A percentile compares a stretch with the other conserved stretches of the same genome.
Conservation (phyloP, 2,113 vertebrate genomes). For the Pelmatolapia mariae region DNA sequence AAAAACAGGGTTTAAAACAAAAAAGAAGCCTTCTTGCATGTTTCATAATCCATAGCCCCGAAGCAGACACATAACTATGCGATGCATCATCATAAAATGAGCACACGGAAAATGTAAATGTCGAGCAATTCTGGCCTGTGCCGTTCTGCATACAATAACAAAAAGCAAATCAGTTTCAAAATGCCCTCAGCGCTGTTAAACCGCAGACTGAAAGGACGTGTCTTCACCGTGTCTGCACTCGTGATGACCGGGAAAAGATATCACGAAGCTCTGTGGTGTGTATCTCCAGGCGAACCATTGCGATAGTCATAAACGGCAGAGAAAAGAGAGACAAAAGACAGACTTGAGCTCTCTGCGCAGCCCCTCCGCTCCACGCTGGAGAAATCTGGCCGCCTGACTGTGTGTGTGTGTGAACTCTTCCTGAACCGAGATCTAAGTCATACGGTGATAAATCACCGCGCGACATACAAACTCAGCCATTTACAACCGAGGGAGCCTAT, state of each 20-base stretch:
- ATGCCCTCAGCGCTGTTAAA: not conserved
- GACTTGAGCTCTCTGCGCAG: slow-evolving; percentile 69
- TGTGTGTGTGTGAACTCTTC: slow-evolving; percentile 96
- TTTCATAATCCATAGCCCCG: not conserved
- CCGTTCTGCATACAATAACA: not conserved
- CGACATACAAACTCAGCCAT: slow-evolving; percentile 92
- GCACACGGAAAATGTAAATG: not conserved
- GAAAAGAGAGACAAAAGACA: slow-evolving; percentile 68
- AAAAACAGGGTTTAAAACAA: not conserved
- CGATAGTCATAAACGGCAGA: slow-evolving; percentile 39
- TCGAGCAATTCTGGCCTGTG: not conserved
- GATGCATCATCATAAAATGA: not conserved
- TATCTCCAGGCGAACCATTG: slow-evolving; percentile 36
- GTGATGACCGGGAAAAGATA: slow-evolving; percentile 10
- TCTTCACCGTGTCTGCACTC: slow-evolving; percentile 20
- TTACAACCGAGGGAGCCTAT: slow-evolving; percentile 85
- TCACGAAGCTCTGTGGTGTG: not conserved
- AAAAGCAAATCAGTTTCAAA: slow-evolving; percentile 12
- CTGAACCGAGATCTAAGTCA: slow-evolving; percentile 99
- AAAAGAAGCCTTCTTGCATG: not conserved
- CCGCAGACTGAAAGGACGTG: slow-evolving; percentile 27
- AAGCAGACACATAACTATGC: not conserved
- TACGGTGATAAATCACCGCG: slow-evolving; percentile 99
- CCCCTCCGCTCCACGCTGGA: slow-evolving; percentile 79
- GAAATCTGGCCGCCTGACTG: slow-evolving; percentile 89